Evolutionary conservation across 1,140 invertebrate species (phyloP).

Genomic region (Drosophila oshimai): DNA sequence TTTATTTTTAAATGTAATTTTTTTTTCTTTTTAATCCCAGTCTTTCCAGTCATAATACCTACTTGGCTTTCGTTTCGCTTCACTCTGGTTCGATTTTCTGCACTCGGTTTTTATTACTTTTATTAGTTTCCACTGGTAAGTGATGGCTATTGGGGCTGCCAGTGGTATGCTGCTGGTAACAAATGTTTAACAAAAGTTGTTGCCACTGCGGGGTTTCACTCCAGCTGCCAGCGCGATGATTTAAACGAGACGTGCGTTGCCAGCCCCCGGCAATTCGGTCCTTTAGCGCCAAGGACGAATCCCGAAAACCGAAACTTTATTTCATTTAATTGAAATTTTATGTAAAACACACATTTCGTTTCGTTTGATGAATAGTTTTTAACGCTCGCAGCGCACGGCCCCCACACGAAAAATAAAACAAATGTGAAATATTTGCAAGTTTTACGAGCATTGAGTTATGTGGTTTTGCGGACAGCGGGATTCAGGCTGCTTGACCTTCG

Average conservation of each 20-base stretch:
- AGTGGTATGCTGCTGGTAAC: slow-evolving; percentile 37
- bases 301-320: slow-evolving; percentile 61
- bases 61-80: slow-evolving; percentile 7
- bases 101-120: slow-evolving; percentile 60
- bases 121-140: slow-evolving; percentile 53
- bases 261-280: slow-evolving; percentile 22
- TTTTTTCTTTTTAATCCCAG: neutral
- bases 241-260: slow-evolving; percentile 64
- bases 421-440: slow-evolving; percentile 68
- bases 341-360: slow-evolving; percentile 76
- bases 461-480: slow-evolving; percentile 25
- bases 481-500: slow-evolving; percentile 60
- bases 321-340: slow-evolving; percentile 81
- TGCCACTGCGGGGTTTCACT: slow-evolving; percentile 69
- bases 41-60: neutral
- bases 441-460: slow-evolving; percentile 73
- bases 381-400: slow-evolving; percentile 20
- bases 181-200: slow-evolving; percentile 72
- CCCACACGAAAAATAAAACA: slow-evolving; percentile 17
- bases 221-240: slow-evolving; percentile 73
- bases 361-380: slow-evolving; percentile 71
- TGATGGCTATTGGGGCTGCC: slow-evolving; percentile 41
- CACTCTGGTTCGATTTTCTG: slow-evolving; percentile 28
- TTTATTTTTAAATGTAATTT: too few species aligned
- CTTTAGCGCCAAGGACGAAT: slow-evolving; percentile 50